Conservation (phyloP, 2,797 vertebrate genomes). For the Chelon labrosus region DNA sequence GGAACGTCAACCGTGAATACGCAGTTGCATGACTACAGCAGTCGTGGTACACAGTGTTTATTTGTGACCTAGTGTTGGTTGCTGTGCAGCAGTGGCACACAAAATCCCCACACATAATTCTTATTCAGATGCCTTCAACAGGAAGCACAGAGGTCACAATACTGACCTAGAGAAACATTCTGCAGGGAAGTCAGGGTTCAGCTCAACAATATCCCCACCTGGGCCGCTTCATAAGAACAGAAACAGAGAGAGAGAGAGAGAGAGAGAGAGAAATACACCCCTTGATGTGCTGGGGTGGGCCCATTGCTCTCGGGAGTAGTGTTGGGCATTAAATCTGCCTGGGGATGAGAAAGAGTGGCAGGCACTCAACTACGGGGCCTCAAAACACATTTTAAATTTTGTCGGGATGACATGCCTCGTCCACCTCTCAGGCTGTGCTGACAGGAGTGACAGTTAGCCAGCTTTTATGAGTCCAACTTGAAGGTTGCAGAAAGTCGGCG, state of each 20-base stretch:
- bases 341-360: conserved; percentile 76
- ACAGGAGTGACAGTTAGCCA: conserved; percentile 78
- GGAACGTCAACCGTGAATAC: too few species aligned
- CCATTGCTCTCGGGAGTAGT: conserved; percentile 65
- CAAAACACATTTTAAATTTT: conserved; percentile 82
- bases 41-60: not conserved
- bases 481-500: conserved; percentile 71
- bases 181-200: conserved; percentile 61
- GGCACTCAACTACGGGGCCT: conserved; percentile 76
- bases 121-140: conserved; percentile 53
- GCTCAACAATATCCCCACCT: conserved; percentile 53
- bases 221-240: conserved; percentile 44
- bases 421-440: conserved; percentile 68
- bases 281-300: conserved; percentile 60
- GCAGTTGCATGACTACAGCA: not conserved
- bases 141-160: conserved; percentile 62
- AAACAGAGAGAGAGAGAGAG: conserved; percentile 19
- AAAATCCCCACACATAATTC: conserved; percentile 26
- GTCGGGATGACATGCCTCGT: conserved; percentile 74
- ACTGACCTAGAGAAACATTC: conserved; percentile 60
- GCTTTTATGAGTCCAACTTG: conserved; percentile 72
- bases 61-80: conserved; percentile 16
- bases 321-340: conserved; percentile 78
- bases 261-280: conserved; percentile 50
- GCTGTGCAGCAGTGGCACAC: conserved; percentile 18